Evolutionary conservation across 2,797 vertebrate species (phyloP).

Genomic region (Lithobates pipiens): DNA sequence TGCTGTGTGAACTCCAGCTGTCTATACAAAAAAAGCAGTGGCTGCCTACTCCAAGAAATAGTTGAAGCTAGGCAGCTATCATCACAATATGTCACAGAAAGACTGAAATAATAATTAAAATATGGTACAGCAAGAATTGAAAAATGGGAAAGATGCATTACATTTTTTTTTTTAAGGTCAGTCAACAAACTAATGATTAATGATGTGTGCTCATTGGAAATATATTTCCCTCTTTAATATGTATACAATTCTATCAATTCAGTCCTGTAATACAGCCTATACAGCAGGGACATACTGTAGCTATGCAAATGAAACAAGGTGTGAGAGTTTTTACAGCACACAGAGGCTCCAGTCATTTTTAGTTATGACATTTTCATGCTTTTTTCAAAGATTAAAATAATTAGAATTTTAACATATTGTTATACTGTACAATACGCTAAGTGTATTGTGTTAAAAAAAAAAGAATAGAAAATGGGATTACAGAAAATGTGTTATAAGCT

Average conservation of each 20-base stretch:
- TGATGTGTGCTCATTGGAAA: too few relatives aligned
- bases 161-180: too few relatives aligned
- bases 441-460: slow-evolving; percentile 15
- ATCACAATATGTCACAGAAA: too few relatives aligned
- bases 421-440: background rate
- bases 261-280: background rate
- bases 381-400: background rate
- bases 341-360: background rate
- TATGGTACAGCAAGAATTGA: too few relatives aligned
- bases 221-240: background rate
- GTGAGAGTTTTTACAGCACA: background rate
- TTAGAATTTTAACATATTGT: slow-evolving; percentile 5
- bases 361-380: background rate
- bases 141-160: too few relatives aligned
- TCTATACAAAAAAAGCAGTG: too few relatives aligned
- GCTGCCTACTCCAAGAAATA: too few relatives aligned
- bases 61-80: too few relatives aligned
- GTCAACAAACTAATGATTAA: too few relatives aligned
- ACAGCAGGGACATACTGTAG: background rate
- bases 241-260: background rate
- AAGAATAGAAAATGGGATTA: background rate
- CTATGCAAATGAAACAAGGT: background rate
- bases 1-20: too few relatives aligned
- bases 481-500: background rate
- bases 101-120: too few relatives aligned